Evolutionary conservation across 2,888 invertebrate species (phyloP).

Genomic region (Tinea trinotella): DNA sequence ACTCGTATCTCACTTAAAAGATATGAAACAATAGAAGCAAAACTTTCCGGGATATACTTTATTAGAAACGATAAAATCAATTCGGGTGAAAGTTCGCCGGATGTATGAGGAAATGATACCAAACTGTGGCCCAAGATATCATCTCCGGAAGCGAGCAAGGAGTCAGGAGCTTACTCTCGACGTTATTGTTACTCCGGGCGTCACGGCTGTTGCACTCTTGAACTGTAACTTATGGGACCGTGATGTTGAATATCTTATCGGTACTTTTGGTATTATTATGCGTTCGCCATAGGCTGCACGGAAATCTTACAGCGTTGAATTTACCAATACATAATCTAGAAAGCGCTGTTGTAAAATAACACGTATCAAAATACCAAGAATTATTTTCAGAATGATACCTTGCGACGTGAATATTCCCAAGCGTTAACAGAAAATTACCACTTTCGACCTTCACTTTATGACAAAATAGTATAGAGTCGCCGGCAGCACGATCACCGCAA

Average conservation of each 20-base stretch:
- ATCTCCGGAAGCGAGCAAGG: background rate
- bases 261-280: background rate
- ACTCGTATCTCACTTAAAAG: too few species aligned
- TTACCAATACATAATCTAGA: background rate
- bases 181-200: constrained; percentile 51
- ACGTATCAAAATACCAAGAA: background rate
- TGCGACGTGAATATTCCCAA: constrained; percentile 36
- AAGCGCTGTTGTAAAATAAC: background rate
- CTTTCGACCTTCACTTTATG: constrained; percentile 25
- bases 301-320: background rate
- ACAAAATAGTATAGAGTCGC: constrained; percentile 33
- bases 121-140: background rate
- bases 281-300: background rate
- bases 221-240: constrained; percentile 35
- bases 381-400: background rate
- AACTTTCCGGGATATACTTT: constrained; percentile 5
- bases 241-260: constrained; percentile 5
- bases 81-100: constrained; percentile 10
- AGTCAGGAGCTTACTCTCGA: constrained; percentile 40
- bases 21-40: constrained; percentile 1
- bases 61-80: constrained; percentile 5
- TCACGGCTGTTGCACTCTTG: constrained; percentile 50
- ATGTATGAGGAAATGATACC: background rate
- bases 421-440: constrained; percentile 22
- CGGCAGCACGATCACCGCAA: constrained; percentile 38